These are phyloP conservation scores for Saccopteryx bilineata DNA, from an alignment of 2,113 vertebrate species.

Conservation along the genomic window DNA sequence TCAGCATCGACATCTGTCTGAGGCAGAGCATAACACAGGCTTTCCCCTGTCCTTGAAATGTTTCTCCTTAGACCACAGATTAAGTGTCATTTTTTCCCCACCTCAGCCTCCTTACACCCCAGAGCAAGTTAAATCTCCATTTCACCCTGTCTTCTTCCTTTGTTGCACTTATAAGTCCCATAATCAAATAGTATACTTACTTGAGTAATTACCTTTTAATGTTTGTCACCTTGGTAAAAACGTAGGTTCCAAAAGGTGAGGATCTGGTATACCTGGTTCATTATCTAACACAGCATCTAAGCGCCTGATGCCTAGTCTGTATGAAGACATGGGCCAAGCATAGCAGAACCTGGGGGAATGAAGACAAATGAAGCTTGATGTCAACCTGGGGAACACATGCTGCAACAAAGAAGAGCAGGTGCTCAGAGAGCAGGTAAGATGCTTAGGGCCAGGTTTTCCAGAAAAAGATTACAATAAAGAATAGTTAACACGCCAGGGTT, in stretches of 20 bases:
- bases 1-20: neutral
- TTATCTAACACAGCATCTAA: neutral
- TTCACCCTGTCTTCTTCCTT: neutral
- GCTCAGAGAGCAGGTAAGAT: neutral
- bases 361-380: neutral
- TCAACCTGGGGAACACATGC: neutral
- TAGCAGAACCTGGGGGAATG: too few relatives aligned
- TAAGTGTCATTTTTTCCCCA: neutral
- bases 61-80: neutral
- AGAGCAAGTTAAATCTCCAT: neutral
- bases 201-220: neutral
- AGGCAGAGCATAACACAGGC: fast-evolving
- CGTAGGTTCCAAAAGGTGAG: neutral
- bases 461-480: constrained; percentile 56
- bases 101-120: neutral
- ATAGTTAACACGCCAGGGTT: neutral
- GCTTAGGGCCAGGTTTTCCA: neutral
- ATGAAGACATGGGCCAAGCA: neutral
- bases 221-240: neutral
- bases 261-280: neutral
- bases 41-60: neutral
- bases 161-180: neutral
- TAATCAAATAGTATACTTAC: neutral
- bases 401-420: neutral
- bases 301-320: neutral